Base-by-base conservation (phyloP, 2,113 vertebrate species). In the Australoheros scitulus region DNA sequence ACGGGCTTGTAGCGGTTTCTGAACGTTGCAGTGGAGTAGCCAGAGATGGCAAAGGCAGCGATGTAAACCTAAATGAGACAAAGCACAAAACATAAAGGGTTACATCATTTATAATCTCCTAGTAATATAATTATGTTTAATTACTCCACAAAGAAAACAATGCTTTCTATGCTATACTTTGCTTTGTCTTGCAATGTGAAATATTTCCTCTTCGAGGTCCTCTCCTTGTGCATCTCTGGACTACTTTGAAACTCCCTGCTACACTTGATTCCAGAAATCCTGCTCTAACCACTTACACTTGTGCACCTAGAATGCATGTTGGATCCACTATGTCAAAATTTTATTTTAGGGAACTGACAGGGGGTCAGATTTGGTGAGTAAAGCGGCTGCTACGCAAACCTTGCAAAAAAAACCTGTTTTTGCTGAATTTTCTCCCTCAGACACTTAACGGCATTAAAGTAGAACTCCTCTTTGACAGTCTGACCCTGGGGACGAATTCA, bases 1-100 rank as follows among this genome's bases (percentile, higher is more conserved):
- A 99, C 97, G 61, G 98, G 98, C 79, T 99, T 99, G 92, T 97
- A 98, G 85, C 96, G 96, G 6, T 96, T 97, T 5, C 98, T 95
- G 93, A 97, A 96, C 18, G 95, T 97, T 0, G 97, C 97, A 38
- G 97, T 97, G 59, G 97, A 96, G 18, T 99, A 99, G 88, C 97
- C 97, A 0, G 98, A 99, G 81, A 98, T 97, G 0, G 97, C 97
- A 0, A 99, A 99, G 85, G 97, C 97, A 0, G 97, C 97, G 0
- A 98, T 87, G 32, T 96, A 98, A 47, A 99, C 94, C 98, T 98
- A 93, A 2, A 43, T 1, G 18, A 55, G 14, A 41, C 11, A 17
- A 38, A 58, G 72, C 1, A 41, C 0, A 14, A 41, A 88, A 11
- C 5, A 56, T 22, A 34, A 65, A 60, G 0, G 2, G 14, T 26